These are phyloP conservation scores for Neoascia interrupta DNA, from an alignment of 2,888 invertebrate species.

Conservation along the genomic window DNA sequence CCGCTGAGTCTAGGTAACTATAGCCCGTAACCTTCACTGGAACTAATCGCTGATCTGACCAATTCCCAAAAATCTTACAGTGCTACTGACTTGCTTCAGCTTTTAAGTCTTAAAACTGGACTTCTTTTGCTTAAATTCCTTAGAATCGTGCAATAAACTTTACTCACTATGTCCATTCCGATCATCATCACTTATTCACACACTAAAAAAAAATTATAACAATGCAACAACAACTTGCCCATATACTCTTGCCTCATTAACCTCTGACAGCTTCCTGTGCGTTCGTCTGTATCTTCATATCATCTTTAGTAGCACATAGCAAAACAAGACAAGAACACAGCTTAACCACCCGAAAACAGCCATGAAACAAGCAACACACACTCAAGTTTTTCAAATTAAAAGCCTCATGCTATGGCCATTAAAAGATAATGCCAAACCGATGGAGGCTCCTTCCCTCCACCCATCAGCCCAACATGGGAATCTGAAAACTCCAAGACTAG, in stretches of 20 bases:
- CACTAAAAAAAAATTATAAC: conserved; percentile 14
- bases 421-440: conserved; percentile 35
- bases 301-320: conserved; percentile 36
- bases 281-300: conserved; percentile 51
- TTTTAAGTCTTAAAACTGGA: too few relatives aligned
- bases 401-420: conserved; percentile 39
- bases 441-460: conserved; percentile 14
- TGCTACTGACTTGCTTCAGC: too few relatives aligned
- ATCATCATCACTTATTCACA: conserved; percentile 18
- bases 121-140: too few relatives aligned
- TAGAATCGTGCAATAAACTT: not conserved
- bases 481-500: conserved; percentile 1
- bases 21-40: too few relatives aligned
- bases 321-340: conserved; percentile 62
- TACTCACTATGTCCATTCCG: conserved; percentile 23
- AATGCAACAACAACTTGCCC: conserved; percentile 21
- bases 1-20: too few relatives aligned
- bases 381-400: conserved; percentile 31
- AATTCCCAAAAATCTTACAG: too few relatives aligned
- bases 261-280: conserved; percentile 72
- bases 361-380: conserved; percentile 45
- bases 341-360: conserved; percentile 57
- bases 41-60: too few relatives aligned
- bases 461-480: conserved; percentile 5
- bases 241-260: conserved; percentile 73